Evolutionary conservation across 2,113 vertebrate genomes (phyloP).

Genomic region (Neopipo cinnamomea): DNA sequence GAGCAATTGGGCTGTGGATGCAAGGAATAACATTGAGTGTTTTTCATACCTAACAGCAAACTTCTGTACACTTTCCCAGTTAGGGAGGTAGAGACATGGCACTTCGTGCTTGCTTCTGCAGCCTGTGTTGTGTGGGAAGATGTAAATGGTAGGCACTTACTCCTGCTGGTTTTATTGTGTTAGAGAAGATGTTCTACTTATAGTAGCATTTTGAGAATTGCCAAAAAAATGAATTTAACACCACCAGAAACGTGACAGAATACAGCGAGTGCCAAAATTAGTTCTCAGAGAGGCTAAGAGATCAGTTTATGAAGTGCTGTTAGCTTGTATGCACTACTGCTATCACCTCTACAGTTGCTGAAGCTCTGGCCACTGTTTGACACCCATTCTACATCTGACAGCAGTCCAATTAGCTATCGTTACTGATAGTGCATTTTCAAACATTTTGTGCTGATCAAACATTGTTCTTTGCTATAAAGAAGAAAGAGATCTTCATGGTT

Average conservation of each 20-base stretch:
- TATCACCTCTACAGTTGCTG: background rate
- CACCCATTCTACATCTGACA: background rate
- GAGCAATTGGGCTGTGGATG: background rate
- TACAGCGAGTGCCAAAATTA: background rate
- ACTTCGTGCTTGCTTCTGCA: background rate
- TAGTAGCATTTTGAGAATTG: background rate
- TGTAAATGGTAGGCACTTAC: background rate
- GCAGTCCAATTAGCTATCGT: background rate
- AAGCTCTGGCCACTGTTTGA: background rate
- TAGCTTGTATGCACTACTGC: background rate
- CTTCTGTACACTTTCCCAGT: background rate
- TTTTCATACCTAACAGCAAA: background rate
- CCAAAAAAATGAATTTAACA: background rate
- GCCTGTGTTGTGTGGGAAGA: background rate
- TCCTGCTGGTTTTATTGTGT: background rate
- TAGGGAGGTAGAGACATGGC: background rate
- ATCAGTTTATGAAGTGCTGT: background rate
- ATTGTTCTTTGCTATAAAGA: background rate
- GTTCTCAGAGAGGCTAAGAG: background rate
- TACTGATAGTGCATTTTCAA: background rate
- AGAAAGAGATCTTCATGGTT: background rate
- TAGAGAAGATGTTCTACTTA: background rate
- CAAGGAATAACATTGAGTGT: background rate
- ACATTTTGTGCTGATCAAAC: background rate
- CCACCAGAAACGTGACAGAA: background rate